These are phyloP conservation scores for Perca fluviatilis DNA, from an alignment of 2,113 vertebrate genomes.

Conservation along the genomic window DNA sequence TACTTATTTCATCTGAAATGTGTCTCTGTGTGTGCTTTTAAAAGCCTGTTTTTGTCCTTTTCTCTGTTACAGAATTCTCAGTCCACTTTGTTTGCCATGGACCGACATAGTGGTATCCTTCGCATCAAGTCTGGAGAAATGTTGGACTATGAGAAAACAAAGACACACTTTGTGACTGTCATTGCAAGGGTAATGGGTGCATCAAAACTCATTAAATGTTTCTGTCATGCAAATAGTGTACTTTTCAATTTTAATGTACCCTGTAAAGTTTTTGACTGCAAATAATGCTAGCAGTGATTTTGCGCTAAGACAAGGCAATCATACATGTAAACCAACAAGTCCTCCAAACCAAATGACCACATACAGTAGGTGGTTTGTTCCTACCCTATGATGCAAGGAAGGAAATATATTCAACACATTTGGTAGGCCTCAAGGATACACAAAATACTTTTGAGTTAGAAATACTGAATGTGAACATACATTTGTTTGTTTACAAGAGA, in stretches of 20 bases:
- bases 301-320: background rate
- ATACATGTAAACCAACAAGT: background rate
- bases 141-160: constrained; percentile 93
- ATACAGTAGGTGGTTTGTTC: too few relatives aligned
- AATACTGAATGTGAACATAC: background rate
- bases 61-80: constrained; percentile 83
- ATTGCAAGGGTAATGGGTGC: constrained; percentile 89
- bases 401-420: background rate
- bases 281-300: too few relatives aligned
- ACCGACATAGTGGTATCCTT: constrained; percentile 92
- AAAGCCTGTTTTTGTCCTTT: constrained; percentile 41
- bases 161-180: constrained; percentile 89
- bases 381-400: too few relatives aligned
- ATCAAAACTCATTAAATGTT: background rate
- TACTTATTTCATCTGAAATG: constrained; percentile 26
- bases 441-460: background rate
- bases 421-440: background rate
- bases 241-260: background rate
- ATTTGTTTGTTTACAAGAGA: background rate
- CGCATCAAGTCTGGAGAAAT: constrained; percentile 87
- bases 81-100: constrained; percentile 87
- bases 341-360: too few relatives aligned
- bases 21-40: constrained; percentile 27
- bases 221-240: background rate
- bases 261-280: background rate